Evolutionary conservation across 2,888 invertebrate genomes (phyloP), one percentile per base, ranked within the genome.

Genomic region (Napeogenes inachia): DNA sequence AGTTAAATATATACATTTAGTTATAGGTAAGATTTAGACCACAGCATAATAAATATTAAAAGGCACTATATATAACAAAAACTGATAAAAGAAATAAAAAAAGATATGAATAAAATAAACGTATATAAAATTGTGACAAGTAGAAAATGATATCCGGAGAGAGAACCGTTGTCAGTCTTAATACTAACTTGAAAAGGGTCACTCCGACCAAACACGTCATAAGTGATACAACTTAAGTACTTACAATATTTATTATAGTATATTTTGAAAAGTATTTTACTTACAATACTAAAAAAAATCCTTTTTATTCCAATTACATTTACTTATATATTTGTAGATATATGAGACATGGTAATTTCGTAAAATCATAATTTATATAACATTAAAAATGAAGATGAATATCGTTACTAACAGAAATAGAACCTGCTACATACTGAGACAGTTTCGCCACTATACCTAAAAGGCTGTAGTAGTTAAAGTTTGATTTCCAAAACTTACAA

Each of bases 141-240:
- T 67, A 60, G 65, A 68, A 73, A 71, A 72, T 72, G 73, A 72
- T 70, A 71, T 68, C 67, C 67, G 65, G 66, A 45, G 63, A 50
- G 45, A 47, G 72, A 73, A 75, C 78, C 77, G 77, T 73, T 74
- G 77, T 79, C 76, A 79, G 65, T 67, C 69, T 68, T 70, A 76
- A 76, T 77, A 75, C 68, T 72, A 64, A 66, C 64, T 68, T 79
- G 79, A 80, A 68, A 71, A 78, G 79, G 79, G 79, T 80, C 78
- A 75, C 66, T 64, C 61, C 60, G 62, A 62, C 56, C 57, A 59
- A 55, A 60, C 57, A 50, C 45, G 58, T 50, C 57, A 60, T 50
- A 38, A 13, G 50, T 46, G 47, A 56, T 60, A 60, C 55, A 62
- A 47, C 35, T 32, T 45, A 45, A 45, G 38, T 33, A 47, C n/a